Conservation (phyloP, 2,888 invertebrate species). For the Archips crataeganus region DNA sequence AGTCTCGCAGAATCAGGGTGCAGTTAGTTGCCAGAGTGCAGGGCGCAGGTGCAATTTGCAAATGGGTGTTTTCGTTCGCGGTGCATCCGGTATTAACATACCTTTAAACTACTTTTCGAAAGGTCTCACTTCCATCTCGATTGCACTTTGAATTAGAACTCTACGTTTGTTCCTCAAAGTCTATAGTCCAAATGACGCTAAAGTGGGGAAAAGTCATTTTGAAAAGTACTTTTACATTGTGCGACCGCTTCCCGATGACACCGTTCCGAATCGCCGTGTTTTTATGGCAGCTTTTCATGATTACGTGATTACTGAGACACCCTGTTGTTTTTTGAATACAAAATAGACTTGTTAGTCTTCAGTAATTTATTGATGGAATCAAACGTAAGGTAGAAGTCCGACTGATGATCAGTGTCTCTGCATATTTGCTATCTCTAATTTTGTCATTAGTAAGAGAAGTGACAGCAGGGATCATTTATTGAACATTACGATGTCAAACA, state of each 20-base stretch:
- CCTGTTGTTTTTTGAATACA: not conserved
- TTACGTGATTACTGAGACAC: not conserved
- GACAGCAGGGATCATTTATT: too few relatives aligned
- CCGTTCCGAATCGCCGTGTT: constrained; percentile 24
- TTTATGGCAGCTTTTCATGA: constrained; percentile 26
- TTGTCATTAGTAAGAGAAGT: too few relatives aligned
- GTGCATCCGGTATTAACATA: constrained; percentile 50
- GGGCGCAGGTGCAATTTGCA: constrained; percentile 57
- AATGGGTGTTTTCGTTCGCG: constrained; percentile 55
- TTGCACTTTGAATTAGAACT: constrained; percentile 5
- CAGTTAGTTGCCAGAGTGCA: constrained; percentile 25
- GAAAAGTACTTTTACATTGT: constrained; percentile 6
- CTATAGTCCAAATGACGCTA: not conserved
- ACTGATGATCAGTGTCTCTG: too few relatives aligned
- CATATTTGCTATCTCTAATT: too few relatives aligned
- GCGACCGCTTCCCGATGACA: constrained; percentile 44
- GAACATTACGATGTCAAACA: too few relatives aligned
- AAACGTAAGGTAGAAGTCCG: too few relatives aligned
- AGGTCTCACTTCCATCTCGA: not conserved
- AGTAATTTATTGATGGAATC: too few relatives aligned
- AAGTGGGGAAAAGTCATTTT: not conserved
- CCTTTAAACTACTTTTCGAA: constrained; percentile 4
- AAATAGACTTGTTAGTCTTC: not conserved
- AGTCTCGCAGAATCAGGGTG: constrained; percentile 11
- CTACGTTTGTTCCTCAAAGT: not conserved